Evolutionary conservation across 2,113 vertebrate genomes (phyloP).

Genomic region (Vulpes vulpes): DNA sequence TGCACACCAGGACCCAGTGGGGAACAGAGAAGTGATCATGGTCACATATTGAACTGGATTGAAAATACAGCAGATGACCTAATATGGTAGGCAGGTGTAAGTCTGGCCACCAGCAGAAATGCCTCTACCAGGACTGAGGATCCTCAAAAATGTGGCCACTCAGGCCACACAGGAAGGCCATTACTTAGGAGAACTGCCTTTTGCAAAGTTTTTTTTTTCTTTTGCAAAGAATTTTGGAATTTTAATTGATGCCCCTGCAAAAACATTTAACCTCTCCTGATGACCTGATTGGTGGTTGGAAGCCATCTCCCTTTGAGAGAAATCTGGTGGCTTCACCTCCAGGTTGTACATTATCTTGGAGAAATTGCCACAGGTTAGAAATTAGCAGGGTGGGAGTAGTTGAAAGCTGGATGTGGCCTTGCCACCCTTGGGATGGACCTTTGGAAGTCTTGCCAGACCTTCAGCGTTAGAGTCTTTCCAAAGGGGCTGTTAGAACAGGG

Average conservation of each 20-base stretch:
- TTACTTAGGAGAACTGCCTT: neutral
- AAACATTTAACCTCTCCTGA: neutral
- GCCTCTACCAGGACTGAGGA: neutral
- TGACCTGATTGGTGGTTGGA: neutral
- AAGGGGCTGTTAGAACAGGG: neutral
- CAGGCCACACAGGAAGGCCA: neutral
- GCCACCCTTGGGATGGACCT: neutral
- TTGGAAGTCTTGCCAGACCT: neutral
- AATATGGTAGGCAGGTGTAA: neutral
- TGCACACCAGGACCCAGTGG: neutral
- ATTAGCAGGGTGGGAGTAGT: neutral
- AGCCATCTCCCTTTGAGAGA: neutral
- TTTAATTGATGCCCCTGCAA: neutral
- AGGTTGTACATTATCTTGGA: neutral
- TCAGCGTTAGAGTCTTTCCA: accelerated
- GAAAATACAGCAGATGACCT: neutral
- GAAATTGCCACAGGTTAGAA: neutral
- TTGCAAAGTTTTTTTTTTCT: neutral
- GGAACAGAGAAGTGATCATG: neutral
- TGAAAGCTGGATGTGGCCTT: neutral
- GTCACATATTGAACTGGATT: neutral
- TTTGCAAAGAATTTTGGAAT: neutral
- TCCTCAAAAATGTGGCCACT: neutral
- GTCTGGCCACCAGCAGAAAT: neutral
- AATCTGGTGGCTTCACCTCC: neutral